Percentiles rank a stretch among this genome's conserved stretches.
These are phyloP conservation scores for Lacerta viridis DNA, from an alignment of 2,797 vertebrate species.

Conservation along the genomic window DNA sequence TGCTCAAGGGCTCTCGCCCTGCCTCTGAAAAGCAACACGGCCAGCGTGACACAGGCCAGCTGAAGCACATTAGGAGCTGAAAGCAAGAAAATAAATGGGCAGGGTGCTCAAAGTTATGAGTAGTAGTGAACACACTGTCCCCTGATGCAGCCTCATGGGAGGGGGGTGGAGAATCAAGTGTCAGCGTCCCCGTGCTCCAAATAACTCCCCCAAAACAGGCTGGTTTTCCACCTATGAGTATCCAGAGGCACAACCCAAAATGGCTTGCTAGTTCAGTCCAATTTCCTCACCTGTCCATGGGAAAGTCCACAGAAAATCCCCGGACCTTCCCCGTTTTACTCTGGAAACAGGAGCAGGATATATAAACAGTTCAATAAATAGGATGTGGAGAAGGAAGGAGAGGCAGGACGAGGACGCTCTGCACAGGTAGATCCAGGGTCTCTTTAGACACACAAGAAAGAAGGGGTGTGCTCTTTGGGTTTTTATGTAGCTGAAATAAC, in stretches of 20 bases:
- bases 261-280: background rate
- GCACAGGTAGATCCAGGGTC: background rate
- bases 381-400: background rate
- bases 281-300: too few relatives aligned
- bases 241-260: background rate
- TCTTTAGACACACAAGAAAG: background rate
- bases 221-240: background rate
- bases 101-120: background rate
- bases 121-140: too few relatives aligned
- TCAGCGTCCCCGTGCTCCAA: background rate
- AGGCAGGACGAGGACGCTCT: background rate
- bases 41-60: background rate
- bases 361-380: background rate
- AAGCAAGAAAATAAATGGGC: background rate
- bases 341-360: background rate
- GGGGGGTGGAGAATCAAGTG: background rate
- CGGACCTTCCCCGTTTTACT: background rate
- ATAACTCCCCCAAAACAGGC: background rate
- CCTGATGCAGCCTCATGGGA: too few relatives aligned
- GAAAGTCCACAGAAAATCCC: background rate
- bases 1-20: too few relatives aligned
- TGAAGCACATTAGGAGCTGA: background rate
- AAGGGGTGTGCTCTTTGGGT: background rate
- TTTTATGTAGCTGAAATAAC: background rate
- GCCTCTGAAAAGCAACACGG: background rate